A percentile compares a stretch with the other conserved stretches of the same genome.
These are phyloP conservation scores for Staurois parvus DNA, from an alignment of 2,797 vertebrate species.

Conservation along the genomic window DNA sequence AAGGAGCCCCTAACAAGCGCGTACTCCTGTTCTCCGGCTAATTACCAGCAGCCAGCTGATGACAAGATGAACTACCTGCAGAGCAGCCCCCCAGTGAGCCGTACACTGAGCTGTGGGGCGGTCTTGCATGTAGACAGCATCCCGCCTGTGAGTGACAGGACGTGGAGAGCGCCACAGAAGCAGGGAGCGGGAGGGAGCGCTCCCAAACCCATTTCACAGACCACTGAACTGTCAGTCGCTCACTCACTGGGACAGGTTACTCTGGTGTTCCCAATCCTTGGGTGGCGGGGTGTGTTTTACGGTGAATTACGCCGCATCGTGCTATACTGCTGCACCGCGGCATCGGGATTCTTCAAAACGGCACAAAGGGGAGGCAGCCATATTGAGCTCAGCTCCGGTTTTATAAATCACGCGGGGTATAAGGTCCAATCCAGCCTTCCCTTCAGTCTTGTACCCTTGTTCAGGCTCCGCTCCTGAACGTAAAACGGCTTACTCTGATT, in stretches of 20 bases:
- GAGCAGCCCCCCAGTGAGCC: conserved; percentile 31
- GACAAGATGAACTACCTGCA: conserved; percentile 55
- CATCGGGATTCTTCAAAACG: too few species aligned
- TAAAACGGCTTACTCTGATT: too few species aligned
- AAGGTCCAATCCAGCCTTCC: neutral
- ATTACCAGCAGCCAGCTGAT: conserved; percentile 58
- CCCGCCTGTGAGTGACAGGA: conserved; percentile 35
- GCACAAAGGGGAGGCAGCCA: neutral
- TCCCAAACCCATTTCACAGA: conserved; percentile 1
- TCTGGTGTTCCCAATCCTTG: neutral
- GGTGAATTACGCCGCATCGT: neutral
- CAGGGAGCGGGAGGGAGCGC: conserved; percentile 9
- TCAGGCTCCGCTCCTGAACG: too few species aligned
- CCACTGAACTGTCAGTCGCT: conserved; percentile 30
- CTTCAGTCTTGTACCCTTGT: too few species aligned
- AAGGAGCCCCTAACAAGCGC: conserved; percentile 53
- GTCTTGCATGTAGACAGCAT: conserved; percentile 10
- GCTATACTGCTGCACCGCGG: neutral
- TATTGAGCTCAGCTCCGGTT: neutral
- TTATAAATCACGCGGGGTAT: neutral
- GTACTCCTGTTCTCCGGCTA: conserved; percentile 49
- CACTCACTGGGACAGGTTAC: conserved; percentile 20
- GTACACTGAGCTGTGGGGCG: conserved; percentile 44
- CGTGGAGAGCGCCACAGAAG: neutral
- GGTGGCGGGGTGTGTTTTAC: neutral